phyloP scores from a whole-genome alignment of 2,113 vertebrate genomes.

The Aldabrachelys gigantea region DNA sequence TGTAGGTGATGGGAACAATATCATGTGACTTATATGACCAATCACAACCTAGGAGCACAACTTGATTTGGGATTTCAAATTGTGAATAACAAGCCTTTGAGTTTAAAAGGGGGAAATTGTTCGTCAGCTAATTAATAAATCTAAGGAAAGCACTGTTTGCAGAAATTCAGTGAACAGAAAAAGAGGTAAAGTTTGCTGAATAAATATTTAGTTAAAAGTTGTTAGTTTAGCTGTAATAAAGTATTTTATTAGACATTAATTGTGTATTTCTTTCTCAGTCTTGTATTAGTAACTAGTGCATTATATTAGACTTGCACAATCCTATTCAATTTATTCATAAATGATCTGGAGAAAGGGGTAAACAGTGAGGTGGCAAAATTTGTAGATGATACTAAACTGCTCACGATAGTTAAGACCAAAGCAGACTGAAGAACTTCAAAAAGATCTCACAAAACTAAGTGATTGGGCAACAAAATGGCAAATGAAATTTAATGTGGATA shows the following conservation, averaged over 20 bases:
- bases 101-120: not conserved
- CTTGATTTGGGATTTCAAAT: not conserved
- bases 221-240: not conserved
- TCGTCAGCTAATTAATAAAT: not conserved
- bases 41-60: not conserved
- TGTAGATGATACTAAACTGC: no score
- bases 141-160: not conserved
- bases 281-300: not conserved
- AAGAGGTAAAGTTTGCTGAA: not conserved
- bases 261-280: not conserved
- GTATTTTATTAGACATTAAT: not conserved
- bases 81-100: not conserved
- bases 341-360: no score
- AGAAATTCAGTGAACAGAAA: not conserved
- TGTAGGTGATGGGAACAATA: not conserved
- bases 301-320: not conserved
- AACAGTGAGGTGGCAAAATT: no score
- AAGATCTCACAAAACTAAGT: no score
- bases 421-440: no score
- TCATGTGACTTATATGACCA: not conserved
- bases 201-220: not conserved
- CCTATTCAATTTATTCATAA: no score
- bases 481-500: no score
- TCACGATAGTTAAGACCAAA: no score
- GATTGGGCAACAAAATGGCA: no score